Percentiles rank a stretch among this genome's conserved stretches.
Conservation (phyloP, 35 echinoderm and acorn worm genomes). For the Heliocidaris erythrogramma region DNA sequence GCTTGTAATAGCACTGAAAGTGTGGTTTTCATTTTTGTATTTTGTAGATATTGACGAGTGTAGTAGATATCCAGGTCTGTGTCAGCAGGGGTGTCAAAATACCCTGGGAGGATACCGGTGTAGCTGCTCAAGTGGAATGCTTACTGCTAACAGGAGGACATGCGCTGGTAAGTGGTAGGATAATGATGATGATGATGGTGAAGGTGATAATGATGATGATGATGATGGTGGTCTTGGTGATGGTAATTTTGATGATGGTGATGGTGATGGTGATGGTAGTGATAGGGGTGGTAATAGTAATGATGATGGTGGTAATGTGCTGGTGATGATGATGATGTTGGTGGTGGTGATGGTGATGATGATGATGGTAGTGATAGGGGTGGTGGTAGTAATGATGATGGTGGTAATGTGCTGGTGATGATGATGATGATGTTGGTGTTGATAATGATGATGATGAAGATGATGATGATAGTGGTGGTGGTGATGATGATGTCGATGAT, state of each 20-base stretch:
- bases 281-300: background rate
- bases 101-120: conserved; percentile 77
- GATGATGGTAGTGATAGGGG: background rate
- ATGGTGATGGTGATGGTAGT: background rate
- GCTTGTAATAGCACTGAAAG: background rate
- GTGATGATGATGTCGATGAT: background rate
- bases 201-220: background rate
- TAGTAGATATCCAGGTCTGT: conserved; percentile 50
- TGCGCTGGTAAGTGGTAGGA: conserved; percentile 44
- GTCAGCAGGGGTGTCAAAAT: conserved; percentile 86
- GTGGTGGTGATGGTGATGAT: background rate
- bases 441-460: background rate
- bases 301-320: background rate
- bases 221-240: background rate
- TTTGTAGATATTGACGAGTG: conserved; percentile 87
- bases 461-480: background rate
- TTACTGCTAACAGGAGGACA: conserved; percentile 68
- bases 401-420: background rate
- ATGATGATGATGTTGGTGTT: background rate
- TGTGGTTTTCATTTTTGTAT: conserved; percentile 14
- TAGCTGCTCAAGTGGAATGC: conserved; percentile 51
- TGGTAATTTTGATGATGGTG: background rate
- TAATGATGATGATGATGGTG: background rate
- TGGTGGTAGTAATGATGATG: background rate
- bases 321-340: background rate